A percentile compares a stretch with the other conserved stretches of the same genome.
Conservation (phyloP, 2,888 invertebrate genomes). For the Apomyelois bistriatella region DNA sequence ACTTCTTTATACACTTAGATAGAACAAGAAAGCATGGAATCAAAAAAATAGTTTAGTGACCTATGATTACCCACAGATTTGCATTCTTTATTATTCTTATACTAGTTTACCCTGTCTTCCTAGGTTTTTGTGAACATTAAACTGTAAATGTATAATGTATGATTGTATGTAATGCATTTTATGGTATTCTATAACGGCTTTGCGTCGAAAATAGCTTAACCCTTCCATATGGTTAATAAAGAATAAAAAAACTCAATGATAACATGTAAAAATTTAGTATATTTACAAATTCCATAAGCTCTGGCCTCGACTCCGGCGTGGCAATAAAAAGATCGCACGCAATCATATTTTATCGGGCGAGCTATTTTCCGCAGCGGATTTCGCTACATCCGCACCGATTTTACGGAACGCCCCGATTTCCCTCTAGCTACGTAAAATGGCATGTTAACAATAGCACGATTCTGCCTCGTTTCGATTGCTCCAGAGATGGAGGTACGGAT, state of each 20-base stretch:
- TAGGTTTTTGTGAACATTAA: too few species aligned
- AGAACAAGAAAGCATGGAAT: too few species aligned
- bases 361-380: conserved; percentile 48
- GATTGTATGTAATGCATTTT: too few species aligned
- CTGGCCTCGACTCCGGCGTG: conserved; percentile 27
- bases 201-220: too few species aligned
- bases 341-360: conserved; percentile 72
- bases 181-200: too few species aligned
- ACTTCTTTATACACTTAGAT: too few species aligned
- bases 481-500: neutral
- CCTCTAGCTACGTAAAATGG: conserved; percentile 49
- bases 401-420: conserved; percentile 54
- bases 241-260: neutral
- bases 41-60: too few species aligned
- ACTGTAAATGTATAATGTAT: too few species aligned
- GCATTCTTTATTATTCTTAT: too few species aligned
- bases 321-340: conserved; percentile 65
- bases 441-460: conserved; percentile 52
- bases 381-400: conserved; percentile 35
- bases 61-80: too few species aligned
- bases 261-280: conserved; percentile 22
- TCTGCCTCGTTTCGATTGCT: neutral
- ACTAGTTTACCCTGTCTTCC: too few species aligned
- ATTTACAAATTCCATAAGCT: conserved; percentile 33
- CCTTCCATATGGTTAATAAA: neutral